Base-by-base conservation (phyloP, 1,140 invertebrate genomes). In the Drosophila navojoa region DNA sequence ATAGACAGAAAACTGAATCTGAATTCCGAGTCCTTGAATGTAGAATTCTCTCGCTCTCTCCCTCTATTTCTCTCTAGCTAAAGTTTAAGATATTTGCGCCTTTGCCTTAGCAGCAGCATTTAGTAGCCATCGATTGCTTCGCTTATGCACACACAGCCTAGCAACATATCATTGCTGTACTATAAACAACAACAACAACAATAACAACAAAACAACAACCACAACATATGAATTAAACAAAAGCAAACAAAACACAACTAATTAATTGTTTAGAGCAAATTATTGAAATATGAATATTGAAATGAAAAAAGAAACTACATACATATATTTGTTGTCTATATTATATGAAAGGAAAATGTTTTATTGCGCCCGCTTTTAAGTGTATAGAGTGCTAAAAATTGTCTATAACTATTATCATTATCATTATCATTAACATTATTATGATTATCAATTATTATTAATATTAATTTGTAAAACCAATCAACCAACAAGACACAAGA, bases 291-390 rank as follows among this genome's bases (percentile, higher is more conserved):
- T 27, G 27, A 27, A 19, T 19, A 19, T 19, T 19, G 19, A 19
- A 19, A 19, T 1, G 19, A 19, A 19, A 19, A 19, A 19, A 19
- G 45, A 10, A 40, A 71, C 13, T 15, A 44, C 40, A 52, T 15
- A 44, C 40, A 52, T 54, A 63, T 71, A 79, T 67, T 87, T 86
- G 82, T 86, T 86, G 82, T 86, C 82, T 86, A 86, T 87, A 32
- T 32, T 71, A 87, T 82, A 82, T 71, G 52, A 19, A 25, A 90
- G 86, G 47, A 25, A 90, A 71, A 71, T 86, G 73, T 76, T 82
- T 71, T 71, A 38, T 38, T 38, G 35, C 35, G 79, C 67, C 68
- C 75, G 82, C 81, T 81, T 66, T 77, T 66, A 71, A 16, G 76
- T 82, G 79, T 76, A 76, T 72, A 66, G 70, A 67, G 27, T 64